phyloP scores from a whole-genome alignment of 2,797 vertebrate genomes.

The Smutsia gigantea region DNA sequence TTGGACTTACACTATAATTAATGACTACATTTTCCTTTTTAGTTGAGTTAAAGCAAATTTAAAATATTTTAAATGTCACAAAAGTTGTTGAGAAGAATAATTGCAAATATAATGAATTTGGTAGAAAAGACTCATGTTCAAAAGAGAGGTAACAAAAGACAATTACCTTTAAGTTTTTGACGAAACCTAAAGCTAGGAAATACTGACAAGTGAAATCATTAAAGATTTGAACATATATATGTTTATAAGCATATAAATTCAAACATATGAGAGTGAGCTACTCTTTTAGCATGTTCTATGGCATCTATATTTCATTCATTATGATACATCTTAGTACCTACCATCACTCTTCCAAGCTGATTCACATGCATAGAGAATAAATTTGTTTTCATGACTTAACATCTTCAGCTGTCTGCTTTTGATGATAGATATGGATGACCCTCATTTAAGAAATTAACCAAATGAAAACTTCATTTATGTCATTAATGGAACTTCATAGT shows the following conservation, averaged over 20 bases:
- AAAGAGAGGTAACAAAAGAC: not conserved
- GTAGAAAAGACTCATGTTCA: not conserved
- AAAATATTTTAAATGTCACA: slow-evolving; percentile 2
- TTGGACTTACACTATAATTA: slow-evolving; percentile 23
- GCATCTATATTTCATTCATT: slow-evolving; percentile 38
- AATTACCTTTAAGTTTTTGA: slow-evolving; percentile 9
- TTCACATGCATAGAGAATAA: slow-evolving; percentile 83
- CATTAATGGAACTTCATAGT: slow-evolving; percentile 81
- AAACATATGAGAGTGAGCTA: not conserved
- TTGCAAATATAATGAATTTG: not conserved
- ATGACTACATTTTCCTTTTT: slow-evolving; percentile 22
- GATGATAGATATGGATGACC: slow-evolving; percentile 85
- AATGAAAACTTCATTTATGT: slow-evolving; percentile 83
- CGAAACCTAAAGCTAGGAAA: not conserved
- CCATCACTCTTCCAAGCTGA: slow-evolving; percentile 73
- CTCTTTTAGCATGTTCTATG: not conserved
- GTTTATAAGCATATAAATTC: not conserved
- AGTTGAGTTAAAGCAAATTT: slow-evolving; percentile 8
- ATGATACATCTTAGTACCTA: not conserved
- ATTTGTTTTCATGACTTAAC: slow-evolving; percentile 88
- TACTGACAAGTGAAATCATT: not conserved
- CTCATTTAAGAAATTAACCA: slow-evolving; percentile 86
- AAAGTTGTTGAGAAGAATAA: slow-evolving; percentile 34
- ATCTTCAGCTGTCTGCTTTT: slow-evolving; percentile 84
- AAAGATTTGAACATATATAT: slow-evolving; percentile 15